These are phyloP conservation scores for Amblyopsis rosae DNA, from an alignment of 2,113 vertebrate genomes.

Conservation along the genomic window DNA sequence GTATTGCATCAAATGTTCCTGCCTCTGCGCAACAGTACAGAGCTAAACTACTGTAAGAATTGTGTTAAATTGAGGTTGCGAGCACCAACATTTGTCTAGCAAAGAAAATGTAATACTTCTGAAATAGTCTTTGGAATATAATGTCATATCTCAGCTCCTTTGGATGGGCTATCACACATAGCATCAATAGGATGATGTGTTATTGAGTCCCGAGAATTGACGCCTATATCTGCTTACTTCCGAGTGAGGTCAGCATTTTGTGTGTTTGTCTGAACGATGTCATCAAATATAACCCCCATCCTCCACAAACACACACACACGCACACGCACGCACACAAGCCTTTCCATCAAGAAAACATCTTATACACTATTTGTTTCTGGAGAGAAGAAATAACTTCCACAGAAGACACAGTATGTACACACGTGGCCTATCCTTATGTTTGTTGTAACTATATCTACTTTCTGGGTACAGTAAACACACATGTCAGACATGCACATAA, in stretches of 20 bases:
- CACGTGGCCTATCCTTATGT: background rate
- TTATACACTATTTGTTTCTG: background rate
- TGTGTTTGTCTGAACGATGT: background rate
- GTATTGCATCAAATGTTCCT: constrained; percentile 5
- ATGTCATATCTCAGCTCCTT: constrained; percentile 19
- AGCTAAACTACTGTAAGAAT: background rate
- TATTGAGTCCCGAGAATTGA: constrained; percentile 14
- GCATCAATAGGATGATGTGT: constrained; percentile 23
- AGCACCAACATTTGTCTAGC: background rate
- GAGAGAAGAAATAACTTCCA: background rate
- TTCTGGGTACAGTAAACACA: too few relatives aligned
- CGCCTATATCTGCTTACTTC: background rate
- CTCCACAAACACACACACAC: too few relatives aligned
- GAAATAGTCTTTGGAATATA: background rate
- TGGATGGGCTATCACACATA: constrained; percentile 16
- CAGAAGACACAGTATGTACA: background rate
- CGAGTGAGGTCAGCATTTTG: constrained; percentile 10
- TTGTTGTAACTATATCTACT: background rate
- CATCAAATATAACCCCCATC: background rate
- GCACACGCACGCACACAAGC: too few relatives aligned
- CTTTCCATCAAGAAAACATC: constrained; percentile 1
- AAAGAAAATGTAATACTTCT: background rate
- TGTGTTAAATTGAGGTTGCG: background rate
- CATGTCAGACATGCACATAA: background rate
- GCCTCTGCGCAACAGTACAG: constrained; percentile 2